Percentiles rank a stretch among this genome's conserved stretches.
Conservation (phyloP, 1,140 invertebrate species). For the Drosophila santomea region DNA sequence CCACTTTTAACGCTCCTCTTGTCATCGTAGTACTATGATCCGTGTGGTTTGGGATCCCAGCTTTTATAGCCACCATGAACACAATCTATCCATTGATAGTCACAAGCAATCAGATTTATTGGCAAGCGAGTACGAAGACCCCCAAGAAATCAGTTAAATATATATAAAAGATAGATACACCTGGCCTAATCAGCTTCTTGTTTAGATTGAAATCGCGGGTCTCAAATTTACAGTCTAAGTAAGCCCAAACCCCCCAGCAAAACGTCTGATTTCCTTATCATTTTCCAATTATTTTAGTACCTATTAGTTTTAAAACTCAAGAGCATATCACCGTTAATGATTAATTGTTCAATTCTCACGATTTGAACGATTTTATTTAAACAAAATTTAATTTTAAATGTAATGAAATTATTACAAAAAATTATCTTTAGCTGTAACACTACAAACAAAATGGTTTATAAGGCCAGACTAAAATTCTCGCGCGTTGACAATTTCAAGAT, state of each 20-base stretch:
- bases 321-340: background rate
- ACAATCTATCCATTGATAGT: conserved; percentile 38
- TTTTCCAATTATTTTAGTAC: conserved; percentile 44
- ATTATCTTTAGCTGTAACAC: no score
- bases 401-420: no score
- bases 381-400: no score
- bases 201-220: conserved; percentile 33
- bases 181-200: conserved; percentile 42
- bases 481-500: background rate
- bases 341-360: background rate
- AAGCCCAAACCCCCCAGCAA: conserved; percentile 14
- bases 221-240: conserved; percentile 44
- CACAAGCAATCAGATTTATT: conserved; percentile 47
- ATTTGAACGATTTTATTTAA: background rate
- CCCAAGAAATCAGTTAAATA: conserved; percentile 30
- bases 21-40: conserved; percentile 39
- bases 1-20: conserved; percentile 32
- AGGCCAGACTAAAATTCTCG: no score
- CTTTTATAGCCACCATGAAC: conserved; percentile 43
- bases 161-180: conserved; percentile 36
- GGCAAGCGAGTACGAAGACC: conserved; percentile 13
- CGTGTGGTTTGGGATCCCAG: background rate
- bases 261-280: conserved; percentile 28
- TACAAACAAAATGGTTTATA: no score
- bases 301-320: background rate